These are phyloP conservation scores for Carassius auratus DNA, from an alignment of 2,113 vertebrate species.

Conservation along the genomic window DNA sequence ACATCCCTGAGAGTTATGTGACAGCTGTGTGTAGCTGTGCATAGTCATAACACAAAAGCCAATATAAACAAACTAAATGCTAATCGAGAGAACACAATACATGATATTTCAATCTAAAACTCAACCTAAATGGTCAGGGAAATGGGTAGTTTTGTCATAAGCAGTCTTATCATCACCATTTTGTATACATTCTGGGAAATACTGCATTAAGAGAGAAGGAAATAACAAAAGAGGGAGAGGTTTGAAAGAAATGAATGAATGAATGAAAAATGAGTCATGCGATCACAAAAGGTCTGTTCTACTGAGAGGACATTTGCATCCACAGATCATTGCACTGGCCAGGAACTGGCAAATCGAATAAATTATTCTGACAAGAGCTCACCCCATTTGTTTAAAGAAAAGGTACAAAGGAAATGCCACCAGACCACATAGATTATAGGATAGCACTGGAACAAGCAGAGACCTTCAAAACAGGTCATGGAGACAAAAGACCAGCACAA, in stretches of 20 bases:
- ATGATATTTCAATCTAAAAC: constrained; percentile 38
- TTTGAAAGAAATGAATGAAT: constrained; percentile 2
- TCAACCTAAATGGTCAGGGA: constrained; percentile 41
- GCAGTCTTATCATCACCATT: not conserved
- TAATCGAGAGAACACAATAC: constrained; percentile 27
- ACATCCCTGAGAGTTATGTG: not conserved
- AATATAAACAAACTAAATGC: constrained; percentile 17
- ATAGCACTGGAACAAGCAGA: not conserved
- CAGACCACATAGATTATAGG: not conserved
- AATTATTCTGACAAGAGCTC: constrained; percentile 1
- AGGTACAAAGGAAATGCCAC: constrained; percentile 34
- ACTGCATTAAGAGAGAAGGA: not conserved
- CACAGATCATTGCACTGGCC: constrained; percentile 14
- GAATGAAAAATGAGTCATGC: not conserved
- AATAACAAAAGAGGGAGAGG: not conserved
- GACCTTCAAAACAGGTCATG: constrained; percentile 23
- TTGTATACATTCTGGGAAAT: not conserved
- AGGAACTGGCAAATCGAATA: constrained; percentile 29
- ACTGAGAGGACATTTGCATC: not conserved
- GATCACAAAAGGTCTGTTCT: constrained; percentile 16
- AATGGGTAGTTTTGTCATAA: constrained; percentile 27
- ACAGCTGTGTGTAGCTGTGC: not conserved
- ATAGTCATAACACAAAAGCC: constrained; percentile 3
- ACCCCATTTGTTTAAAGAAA: constrained; percentile 14
- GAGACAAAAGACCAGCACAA: not conserved